Percentiles rank a stretch among this genome's conserved stretches.
These are phyloP conservation scores for Enchytraeus crypticus DNA, from an alignment of 2,888 invertebrate genomes.

Conservation along the genomic window DNA sequence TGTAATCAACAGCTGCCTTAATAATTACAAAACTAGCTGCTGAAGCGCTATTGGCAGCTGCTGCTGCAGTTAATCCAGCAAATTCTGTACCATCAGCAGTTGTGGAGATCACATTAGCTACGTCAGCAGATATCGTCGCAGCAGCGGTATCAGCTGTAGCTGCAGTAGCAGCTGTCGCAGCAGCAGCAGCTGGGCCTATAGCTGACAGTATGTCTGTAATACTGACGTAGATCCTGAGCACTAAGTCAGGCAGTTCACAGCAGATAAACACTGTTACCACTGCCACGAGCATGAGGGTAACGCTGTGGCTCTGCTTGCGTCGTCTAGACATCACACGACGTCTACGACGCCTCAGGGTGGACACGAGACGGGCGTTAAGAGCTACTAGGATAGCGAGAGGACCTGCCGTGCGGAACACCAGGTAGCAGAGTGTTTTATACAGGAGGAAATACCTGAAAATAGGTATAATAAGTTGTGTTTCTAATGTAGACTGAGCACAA, in stretches of 20 bases:
- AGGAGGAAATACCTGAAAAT: slow-evolving; percentile 21
- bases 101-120: no score
- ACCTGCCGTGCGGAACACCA: slow-evolving; percentile 25
- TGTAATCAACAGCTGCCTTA: no score
- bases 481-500: neutral
- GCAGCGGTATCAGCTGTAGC: no score
- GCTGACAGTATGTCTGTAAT: neutral
- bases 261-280: slow-evolving; percentile 19
- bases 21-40: no score
- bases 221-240: slow-evolving; percentile 13
- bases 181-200: neutral
- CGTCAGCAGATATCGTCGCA: no score
- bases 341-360: slow-evolving; percentile 14
- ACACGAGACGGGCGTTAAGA: slow-evolving; percentile 22
- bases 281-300: slow-evolving; percentile 19
- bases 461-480: slow-evolving; percentile 11
- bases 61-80: no score
- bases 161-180: neutral
- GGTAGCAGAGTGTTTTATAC: slow-evolving; percentile 26
- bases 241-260: slow-evolving; percentile 18
- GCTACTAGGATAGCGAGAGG: slow-evolving; percentile 22
- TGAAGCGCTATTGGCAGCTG: no score
- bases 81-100: no score
- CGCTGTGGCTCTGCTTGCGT: slow-evolving; percentile 7
- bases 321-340: neutral